Percentiles rank a stretch among this genome's conserved stretches.
phyloP scores from a whole-genome alignment of 1,140 invertebrate genomes.

The Potamilus streckersoni region DNA sequence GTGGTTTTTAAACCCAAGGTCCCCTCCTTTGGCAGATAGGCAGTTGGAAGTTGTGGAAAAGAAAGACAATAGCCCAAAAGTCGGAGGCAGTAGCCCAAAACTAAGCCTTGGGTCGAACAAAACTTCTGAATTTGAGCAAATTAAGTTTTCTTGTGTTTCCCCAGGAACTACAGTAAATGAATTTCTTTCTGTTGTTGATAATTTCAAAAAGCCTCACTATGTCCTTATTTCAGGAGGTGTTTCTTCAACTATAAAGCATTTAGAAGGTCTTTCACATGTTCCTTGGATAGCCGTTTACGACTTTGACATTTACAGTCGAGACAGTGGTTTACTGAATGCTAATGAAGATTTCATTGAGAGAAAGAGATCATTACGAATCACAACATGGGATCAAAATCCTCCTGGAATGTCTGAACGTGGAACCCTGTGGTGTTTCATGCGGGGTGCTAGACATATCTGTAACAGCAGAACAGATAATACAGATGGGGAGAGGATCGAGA shows the following conservation, averaged over 20 bases:
- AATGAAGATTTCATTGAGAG: slow-evolving; percentile 33
- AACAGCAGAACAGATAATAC: slow-evolving; percentile 26
- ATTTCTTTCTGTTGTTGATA: no score
- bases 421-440: slow-evolving; percentile 44
- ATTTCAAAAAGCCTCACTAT: slow-evolving; percentile 1
- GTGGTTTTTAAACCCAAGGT: slow-evolving; percentile 7
- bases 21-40: no score
- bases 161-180: no score
- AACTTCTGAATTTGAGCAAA: no score
- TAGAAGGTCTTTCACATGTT: slow-evolving; percentile 8
- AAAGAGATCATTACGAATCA: slow-evolving; percentile 31
- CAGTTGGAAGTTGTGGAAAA: no score
- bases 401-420: slow-evolving; percentile 30
- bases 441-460: slow-evolving; percentile 37
- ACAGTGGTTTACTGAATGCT: slow-evolving; percentile 29
- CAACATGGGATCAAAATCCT: slow-evolving; percentile 33
- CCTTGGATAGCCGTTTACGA: slow-evolving; percentile 26
- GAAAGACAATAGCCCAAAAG: no score
- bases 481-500: slow-evolving; percentile 5
- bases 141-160: no score
- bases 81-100: no score
- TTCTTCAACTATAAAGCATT: not conserved
- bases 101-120: no score
- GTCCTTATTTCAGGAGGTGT: slow-evolving; percentile 16
- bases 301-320: slow-evolving; percentile 26